phyloP scores from a whole-genome alignment of 2,888 invertebrate species.

The Lutraria lutraria region DNA sequence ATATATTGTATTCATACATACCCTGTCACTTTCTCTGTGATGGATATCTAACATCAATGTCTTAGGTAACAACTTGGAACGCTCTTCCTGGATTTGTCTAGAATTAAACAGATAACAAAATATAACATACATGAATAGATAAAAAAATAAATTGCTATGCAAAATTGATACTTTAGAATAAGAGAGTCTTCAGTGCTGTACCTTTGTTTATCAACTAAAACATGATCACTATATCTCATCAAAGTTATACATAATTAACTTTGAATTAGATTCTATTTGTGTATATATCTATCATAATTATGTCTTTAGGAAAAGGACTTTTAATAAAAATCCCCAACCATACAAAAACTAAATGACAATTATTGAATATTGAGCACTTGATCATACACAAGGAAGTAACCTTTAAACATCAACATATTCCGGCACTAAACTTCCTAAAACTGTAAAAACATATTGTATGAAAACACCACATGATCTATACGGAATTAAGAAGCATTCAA shows the following conservation, averaged over 20 bases:
- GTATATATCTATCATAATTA: too few relatives aligned
- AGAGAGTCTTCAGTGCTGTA: too few relatives aligned
- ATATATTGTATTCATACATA: conserved; percentile 40
- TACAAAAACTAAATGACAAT: too few relatives aligned
- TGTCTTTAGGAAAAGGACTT: too few relatives aligned
- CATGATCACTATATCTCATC: too few relatives aligned
- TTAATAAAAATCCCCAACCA: too few relatives aligned
- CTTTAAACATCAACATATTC: neutral
- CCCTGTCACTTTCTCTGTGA: conserved; percentile 73
- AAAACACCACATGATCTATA: neutral
- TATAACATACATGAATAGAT: neutral
- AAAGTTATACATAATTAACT: too few relatives aligned
- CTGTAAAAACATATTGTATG: neutral
- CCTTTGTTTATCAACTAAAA: too few relatives aligned
- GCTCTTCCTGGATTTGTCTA: conserved; percentile 79
- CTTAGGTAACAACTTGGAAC: conserved; percentile 71
- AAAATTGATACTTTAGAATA: too few relatives aligned
- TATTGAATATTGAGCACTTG: neutral
- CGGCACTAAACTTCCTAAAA: neutral
- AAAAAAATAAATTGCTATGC: too few relatives aligned
- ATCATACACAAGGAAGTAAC: neutral
- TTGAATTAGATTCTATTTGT: too few relatives aligned
- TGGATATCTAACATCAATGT: conserved; percentile 73
- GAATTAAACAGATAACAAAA: conserved; percentile 39
- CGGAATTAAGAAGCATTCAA: neutral